Evolutionary conservation across 2,888 invertebrate genomes (phyloP).

Genomic region (Nowickia ferox): DNA sequence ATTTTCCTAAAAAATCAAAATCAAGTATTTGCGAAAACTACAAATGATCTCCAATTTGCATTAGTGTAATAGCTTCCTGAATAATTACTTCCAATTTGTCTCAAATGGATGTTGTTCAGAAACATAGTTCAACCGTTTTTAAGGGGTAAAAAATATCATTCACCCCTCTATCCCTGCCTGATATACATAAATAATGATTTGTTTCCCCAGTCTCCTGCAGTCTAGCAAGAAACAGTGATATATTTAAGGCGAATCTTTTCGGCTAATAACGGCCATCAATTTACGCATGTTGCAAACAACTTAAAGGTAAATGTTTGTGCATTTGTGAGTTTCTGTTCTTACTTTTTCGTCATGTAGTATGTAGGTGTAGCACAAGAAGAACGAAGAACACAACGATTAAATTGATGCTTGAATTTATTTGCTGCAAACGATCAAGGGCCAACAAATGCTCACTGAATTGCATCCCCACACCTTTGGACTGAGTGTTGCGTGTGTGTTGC

Average conservation of each 20-base stretch:
- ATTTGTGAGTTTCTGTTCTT: conserved; percentile 6
- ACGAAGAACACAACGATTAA: conserved; percentile 20
- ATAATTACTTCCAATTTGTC: no score
- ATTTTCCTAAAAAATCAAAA: no score
- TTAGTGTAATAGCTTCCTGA: no score
- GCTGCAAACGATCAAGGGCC: conserved; percentile 41
- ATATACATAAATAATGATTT: conserved; percentile 46
- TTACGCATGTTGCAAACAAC: conserved; percentile 79
- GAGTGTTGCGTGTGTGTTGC: conserved; percentile 60
- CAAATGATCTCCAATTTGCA: no score
- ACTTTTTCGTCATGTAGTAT: conserved; percentile 23
- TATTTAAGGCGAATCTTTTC: conserved; percentile 77
- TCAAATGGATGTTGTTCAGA: no score
- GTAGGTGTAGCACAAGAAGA: conserved; percentile 54
- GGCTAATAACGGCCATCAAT: conserved; percentile 82
- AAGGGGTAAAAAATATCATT: no score
- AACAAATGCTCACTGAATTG: conserved; percentile 10
- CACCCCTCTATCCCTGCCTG: background rate
- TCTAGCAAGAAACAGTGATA: conserved; percentile 51
- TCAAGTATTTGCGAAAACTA: no score
- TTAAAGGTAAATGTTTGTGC: conserved; percentile 80
- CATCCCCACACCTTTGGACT: conserved; percentile 61
- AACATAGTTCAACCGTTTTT: no score
- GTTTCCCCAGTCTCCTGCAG: conserved; percentile 1
- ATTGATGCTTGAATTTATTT: conserved; percentile 28